Conservation (phyloP, 1,140 invertebrate genomes). For the Hirudo medicinalis region DNA sequence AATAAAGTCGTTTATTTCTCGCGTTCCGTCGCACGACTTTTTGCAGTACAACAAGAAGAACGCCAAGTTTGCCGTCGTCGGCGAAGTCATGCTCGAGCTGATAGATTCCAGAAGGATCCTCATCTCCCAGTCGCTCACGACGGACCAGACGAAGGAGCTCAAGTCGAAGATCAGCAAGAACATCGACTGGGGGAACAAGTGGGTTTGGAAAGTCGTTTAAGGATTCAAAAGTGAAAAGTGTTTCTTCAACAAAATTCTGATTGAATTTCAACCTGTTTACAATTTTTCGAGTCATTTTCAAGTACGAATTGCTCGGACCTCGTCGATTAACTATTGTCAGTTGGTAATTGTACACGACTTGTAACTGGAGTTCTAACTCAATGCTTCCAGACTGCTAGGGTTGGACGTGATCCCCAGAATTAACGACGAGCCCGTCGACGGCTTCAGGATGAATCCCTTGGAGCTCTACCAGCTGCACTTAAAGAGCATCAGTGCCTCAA, state of each 20-base stretch:
- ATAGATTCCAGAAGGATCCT: constrained; percentile 68
- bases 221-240: not conserved
- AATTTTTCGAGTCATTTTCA: not conserved
- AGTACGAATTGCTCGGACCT: not conserved
- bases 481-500: constrained; percentile 30
- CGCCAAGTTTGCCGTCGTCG: constrained; percentile 65
- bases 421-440: constrained; percentile 68
- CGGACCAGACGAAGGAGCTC: constrained; percentile 70
- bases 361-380: not conserved
- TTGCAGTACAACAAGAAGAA: constrained; percentile 58
- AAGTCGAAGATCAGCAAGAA: constrained; percentile 72
- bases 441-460: constrained; percentile 69
- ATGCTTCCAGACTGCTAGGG: constrained; percentile 63
- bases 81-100: constrained; percentile 74
- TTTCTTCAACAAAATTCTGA: too few species aligned
- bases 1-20: not conserved
- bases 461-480: constrained; percentile 64
- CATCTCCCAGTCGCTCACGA: constrained; percentile 68
- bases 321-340: not conserved
- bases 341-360: not conserved
- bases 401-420: constrained; percentile 77
- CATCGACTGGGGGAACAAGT: constrained; percentile 87
- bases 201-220: constrained; percentile 19
- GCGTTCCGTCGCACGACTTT: constrained; percentile 7
- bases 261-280: too few species aligned